Base-by-base conservation (phyloP, 2,888 invertebrate species). In the Ernsta delagoae region DNA sequence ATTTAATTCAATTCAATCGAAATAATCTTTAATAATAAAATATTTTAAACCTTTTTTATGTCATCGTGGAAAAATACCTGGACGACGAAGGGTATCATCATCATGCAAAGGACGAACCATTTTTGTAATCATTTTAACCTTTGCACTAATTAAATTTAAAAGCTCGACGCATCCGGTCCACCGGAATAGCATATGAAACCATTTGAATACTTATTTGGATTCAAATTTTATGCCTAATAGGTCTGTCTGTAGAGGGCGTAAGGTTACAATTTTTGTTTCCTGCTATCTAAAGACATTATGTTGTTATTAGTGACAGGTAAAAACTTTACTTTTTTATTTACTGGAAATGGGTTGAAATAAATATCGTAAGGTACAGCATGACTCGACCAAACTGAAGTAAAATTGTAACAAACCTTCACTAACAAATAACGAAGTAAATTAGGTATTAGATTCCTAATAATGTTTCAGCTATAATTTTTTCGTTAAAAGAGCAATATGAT, bases 121-220 rank as follows among this genome's bases (percentile, higher is more conserved):
- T 79, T 85, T 86, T 87, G 81, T 62, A 68, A 68, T 82, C 81
- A 80, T 83, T 79, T 80, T 84, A 88, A 90, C 89, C 89, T 90
- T 88, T 85, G 88, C 84, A 86, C 87, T 89, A 89, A 92, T 91
- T 91, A 91, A 89, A 92, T 90, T 91, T 91, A 89, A 79, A 86
- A 85, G 81, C 79, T 77, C 79, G 82, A 79, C 80, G 80, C 86
- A 88, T 91, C 90, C 90, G 90, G 88, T 68, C 56, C 77, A 76
- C 76, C 78, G 78, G 50, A 78, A 81, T 84, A 86, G 88, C 85
- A 86, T 82, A 83, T 79, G 74, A 75, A 80, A 85, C 83, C 84
- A 83, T 89, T 90, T 86, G 85, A 88, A 88, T 83, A 79, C 85
- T 84, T 81, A 90, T 90, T 91, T 88, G 79, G 90, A 85, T 90